Evolutionary conservation across 2,113 vertebrate species (phyloP).

Genomic region (Noturus placidus): DNA sequence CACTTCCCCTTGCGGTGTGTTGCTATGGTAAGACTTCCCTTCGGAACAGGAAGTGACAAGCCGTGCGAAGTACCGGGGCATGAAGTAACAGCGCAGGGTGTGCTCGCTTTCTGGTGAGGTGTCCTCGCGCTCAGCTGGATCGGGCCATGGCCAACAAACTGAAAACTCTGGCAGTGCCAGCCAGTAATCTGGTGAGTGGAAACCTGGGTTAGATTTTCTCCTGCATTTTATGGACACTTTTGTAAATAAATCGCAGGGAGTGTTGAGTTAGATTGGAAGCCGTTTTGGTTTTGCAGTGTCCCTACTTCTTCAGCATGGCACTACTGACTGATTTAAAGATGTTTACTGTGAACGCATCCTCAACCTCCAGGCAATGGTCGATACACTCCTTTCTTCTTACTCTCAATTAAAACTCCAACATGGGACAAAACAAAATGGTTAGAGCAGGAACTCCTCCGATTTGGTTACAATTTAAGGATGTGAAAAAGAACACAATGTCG

Average conservation of each 20-base stretch:
- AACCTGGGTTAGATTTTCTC: not conserved
- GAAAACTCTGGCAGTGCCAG: slow-evolving; percentile 80
- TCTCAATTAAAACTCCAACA: not conserved
- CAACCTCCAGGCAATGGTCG: not conserved
- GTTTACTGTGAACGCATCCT: not conserved
- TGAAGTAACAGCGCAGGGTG: slow-evolving; percentile 44
- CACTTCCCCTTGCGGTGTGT: slow-evolving; percentile 90
- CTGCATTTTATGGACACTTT: not conserved
- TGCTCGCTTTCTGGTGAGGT: slow-evolving; percentile 45
- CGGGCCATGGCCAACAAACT: slow-evolving; percentile 82
- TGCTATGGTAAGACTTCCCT: slow-evolving; percentile 93
- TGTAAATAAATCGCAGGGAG: not conserved
- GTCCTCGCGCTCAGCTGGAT: slow-evolving; percentile 59
- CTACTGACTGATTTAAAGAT: not conserved
- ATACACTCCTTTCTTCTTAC: not conserved
- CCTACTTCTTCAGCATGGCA: not conserved
- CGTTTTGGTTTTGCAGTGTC: not conserved
- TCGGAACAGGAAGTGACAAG: slow-evolving; percentile 89
- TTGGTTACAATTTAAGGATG: not conserved
- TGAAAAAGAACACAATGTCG: not conserved
- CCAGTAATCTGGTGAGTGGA: slow-evolving; percentile 86
- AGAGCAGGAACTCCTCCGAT: not conserved
- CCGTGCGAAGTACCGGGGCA: slow-evolving; percentile 74
- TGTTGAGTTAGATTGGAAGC: not conserved
- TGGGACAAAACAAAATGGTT: not conserved